Percentiles rank a stretch among this genome's conserved stretches.
These are phyloP conservation scores for Cyphomyrus discorhynchus DNA, from an alignment of 2,113 vertebrate genomes.

Conservation along the genomic window DNA sequence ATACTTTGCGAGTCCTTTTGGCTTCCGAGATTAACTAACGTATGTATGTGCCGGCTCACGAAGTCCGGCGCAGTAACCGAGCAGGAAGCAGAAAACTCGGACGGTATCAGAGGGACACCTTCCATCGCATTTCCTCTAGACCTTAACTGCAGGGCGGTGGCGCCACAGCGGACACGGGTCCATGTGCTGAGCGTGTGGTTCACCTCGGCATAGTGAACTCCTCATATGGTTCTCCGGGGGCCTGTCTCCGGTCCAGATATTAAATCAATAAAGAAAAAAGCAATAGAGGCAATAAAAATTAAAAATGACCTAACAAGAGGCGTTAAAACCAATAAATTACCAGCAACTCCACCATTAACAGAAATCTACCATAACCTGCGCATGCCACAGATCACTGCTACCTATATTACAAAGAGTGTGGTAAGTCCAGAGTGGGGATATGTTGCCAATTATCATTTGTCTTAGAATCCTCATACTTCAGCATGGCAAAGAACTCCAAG, in stretches of 20 bases:
- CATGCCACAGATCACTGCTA: not conserved
- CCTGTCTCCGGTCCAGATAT: not conserved
- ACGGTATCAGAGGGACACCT: not conserved
- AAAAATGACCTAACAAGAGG: not conserved
- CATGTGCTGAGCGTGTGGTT: not conserved
- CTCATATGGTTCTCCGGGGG: not conserved
- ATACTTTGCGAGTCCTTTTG: slow-evolving; percentile 53
- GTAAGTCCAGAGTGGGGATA: not conserved
- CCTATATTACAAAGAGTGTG: not conserved
- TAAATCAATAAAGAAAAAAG: not conserved
- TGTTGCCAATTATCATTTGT: not conserved
- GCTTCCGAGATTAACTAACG: slow-evolving; percentile 50
- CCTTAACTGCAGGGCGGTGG: not conserved
- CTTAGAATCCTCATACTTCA: not conserved
- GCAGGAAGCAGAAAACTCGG: not conserved
- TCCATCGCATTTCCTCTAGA: not conserved
- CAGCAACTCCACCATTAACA: not conserved
- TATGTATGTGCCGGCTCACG: not conserved
- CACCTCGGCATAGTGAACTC: not conserved
- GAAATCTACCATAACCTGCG: not conserved
- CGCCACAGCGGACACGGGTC: no score
- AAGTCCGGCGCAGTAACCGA: not conserved
- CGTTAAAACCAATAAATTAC: not conserved
- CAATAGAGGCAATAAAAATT: not conserved
- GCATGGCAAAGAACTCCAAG: not conserved